These are phyloP conservation scores for Gnathonemus echidnorhynchus DNA, from an alignment of 2,113 vertebrate species.

Conservation along the genomic window DNA sequence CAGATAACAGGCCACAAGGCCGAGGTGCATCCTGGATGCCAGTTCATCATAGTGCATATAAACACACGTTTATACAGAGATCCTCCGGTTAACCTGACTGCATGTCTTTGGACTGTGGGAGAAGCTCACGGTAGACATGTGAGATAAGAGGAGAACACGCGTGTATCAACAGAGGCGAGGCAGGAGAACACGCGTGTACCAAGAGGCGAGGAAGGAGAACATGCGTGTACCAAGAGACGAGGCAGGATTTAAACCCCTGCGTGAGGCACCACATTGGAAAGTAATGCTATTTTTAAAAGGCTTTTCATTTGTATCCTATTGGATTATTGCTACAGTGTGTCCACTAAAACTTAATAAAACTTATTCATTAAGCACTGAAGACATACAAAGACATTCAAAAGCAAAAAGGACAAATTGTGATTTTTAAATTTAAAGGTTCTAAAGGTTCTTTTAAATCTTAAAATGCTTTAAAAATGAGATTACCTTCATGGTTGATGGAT, in stretches of 20 bases:
- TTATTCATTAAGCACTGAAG: background rate
- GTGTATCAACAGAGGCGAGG: too few relatives aligned
- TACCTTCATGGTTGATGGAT: background rate
- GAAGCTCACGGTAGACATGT: background rate
- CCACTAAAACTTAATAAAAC: background rate
- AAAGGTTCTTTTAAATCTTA: background rate
- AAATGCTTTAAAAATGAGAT: background rate
- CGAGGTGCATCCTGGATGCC: background rate
- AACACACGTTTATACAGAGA: background rate
- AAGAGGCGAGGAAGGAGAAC: background rate
- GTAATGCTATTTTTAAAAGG: background rate
- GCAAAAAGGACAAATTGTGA: too few relatives aligned
- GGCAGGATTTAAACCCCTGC: background rate
- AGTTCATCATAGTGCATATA: background rate
- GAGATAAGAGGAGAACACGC: background rate
- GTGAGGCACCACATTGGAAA: background rate
- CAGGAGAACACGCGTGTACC: too few relatives aligned
- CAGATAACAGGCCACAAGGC: background rate
- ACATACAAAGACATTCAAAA: background rate
- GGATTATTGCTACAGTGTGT: background rate
- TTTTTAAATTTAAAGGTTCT: background rate
- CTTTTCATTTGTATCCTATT: background rate
- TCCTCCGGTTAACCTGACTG: background rate
- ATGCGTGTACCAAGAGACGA: background rate
- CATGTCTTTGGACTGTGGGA: background rate